Percentiles rank a stretch among this genome's conserved stretches.
These are phyloP conservation scores for Oryzias melastigma DNA, from an alignment of 2,113 vertebrate species.

Conservation along the genomic window DNA sequence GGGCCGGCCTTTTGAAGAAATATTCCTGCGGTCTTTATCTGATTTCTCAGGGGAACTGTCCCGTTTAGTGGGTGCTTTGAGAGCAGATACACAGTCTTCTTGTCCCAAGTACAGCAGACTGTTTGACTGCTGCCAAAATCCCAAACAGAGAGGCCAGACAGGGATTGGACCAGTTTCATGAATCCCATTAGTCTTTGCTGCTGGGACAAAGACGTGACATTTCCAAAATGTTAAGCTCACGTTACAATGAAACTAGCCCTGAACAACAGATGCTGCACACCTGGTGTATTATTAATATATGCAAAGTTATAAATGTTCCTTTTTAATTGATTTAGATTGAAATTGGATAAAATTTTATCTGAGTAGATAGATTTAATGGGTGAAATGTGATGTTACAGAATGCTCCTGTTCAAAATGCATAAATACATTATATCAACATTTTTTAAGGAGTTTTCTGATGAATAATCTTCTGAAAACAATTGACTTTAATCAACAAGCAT, in stretches of 20 bases:
- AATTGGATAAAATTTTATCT: no score
- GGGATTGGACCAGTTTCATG: slow-evolving; percentile 34
- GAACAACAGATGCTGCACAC: background rate
- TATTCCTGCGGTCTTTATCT: slow-evolving; percentile 25
- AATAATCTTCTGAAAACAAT: no score
- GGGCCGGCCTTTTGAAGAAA: slow-evolving; percentile 3
- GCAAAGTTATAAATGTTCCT: no score
- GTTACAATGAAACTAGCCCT: slow-evolving; percentile 15
- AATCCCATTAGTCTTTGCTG: slow-evolving; percentile 49
- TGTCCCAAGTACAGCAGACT: slow-evolving; percentile 49
- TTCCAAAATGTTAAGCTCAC: slow-evolving; percentile 43
- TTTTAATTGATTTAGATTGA: no score
- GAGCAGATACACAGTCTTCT: slow-evolving; percentile 53
- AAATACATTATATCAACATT: no score
- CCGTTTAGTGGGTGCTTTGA: slow-evolving; percentile 58
- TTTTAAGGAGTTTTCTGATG: no score
- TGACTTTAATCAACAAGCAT: no score
- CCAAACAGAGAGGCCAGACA: slow-evolving; percentile 45
- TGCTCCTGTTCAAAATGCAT: no score
- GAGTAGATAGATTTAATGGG: no score
- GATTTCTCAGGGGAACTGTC: slow-evolving; percentile 57
- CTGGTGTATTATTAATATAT: no score
- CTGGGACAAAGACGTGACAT: slow-evolving; percentile 51
- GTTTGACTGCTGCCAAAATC: slow-evolving; percentile 42
- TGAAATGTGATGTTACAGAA: no score